Conservation (phyloP, 1,140 invertebrate genomes). For the Penaeus chinensis region DNA sequence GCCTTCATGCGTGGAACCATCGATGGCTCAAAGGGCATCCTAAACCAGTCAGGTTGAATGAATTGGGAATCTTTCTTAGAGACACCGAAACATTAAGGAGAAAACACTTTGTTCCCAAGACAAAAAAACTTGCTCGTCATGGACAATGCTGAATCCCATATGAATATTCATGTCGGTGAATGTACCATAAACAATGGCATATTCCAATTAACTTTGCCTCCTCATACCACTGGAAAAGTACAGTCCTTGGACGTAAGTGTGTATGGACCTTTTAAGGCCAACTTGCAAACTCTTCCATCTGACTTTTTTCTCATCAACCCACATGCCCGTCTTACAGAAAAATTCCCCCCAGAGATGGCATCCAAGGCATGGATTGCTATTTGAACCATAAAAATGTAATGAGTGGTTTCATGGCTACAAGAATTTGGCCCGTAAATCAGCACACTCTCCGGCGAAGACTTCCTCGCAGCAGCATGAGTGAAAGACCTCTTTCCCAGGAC, state of each 20-base stretch:
- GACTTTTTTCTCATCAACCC: too few species aligned
- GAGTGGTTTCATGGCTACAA: too few species aligned
- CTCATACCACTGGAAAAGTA: slow-evolving; percentile 68
- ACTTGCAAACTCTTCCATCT: too few species aligned
- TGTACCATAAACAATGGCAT: slow-evolving; percentile 66
- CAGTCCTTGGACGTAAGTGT: slow-evolving; percentile 70
- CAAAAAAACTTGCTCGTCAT: slow-evolving; percentile 42
- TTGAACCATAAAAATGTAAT: too few species aligned
- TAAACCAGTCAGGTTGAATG: slow-evolving; percentile 39
- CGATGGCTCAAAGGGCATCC: slow-evolving; percentile 35
- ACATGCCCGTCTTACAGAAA: too few species aligned
- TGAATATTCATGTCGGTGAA: slow-evolving; percentile 53
- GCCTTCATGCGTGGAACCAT: slow-evolving; percentile 41
- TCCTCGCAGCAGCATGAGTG: too few species aligned
- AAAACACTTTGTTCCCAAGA: slow-evolving; percentile 31
- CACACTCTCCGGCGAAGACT: too few species aligned
- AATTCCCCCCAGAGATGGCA: too few species aligned
- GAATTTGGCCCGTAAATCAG: too few species aligned
- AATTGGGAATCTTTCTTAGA: slow-evolving; percentile 43
- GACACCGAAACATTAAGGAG: slow-evolving; percentile 39
- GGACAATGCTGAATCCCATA: slow-evolving; percentile 50
- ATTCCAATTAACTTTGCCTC: slow-evolving; percentile 67
- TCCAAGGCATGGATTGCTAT: too few species aligned
- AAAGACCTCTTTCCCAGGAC: too few species aligned
- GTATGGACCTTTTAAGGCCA: slow-evolving; percentile 68